Percentiles rank a stretch among this genome's conserved stretches.
phyloP scores from a whole-genome alignment of 2,797 vertebrate species.

The Octomys mimax region DNA sequence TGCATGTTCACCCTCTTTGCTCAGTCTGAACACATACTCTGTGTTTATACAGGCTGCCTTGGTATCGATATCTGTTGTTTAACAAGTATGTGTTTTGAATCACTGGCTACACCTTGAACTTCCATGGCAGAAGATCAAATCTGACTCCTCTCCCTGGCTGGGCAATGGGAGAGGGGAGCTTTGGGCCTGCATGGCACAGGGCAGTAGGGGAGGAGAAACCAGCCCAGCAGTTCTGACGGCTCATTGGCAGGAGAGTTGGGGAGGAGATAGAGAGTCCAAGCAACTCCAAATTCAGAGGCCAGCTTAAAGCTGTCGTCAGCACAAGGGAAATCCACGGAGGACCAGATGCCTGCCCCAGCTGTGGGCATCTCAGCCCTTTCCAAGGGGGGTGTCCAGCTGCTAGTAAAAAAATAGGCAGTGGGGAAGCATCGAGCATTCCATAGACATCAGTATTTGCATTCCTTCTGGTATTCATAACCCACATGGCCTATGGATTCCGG shows the following conservation, averaged over 20 bases:
- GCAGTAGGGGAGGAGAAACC: background rate
- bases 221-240: background rate
- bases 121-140: background rate
- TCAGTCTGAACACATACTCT: background rate
- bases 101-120: background rate
- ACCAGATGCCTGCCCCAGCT: background rate
- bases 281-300: background rate
- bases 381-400: background rate
- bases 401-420: background rate
- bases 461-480: background rate
- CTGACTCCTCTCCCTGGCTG: background rate
- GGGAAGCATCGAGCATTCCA: background rate
- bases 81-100: constrained; percentile 16
- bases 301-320: background rate
- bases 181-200: background rate
- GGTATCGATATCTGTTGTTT: background rate
- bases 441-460: background rate
- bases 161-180: background rate
- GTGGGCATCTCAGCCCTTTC: background rate
- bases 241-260: background rate
- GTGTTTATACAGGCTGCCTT: background rate
- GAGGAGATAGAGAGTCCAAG: background rate
- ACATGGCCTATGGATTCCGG: background rate
- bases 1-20: background rate
- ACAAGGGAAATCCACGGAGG: background rate